Evolutionary conservation across 2,888 invertebrate genomes (phyloP), one percentile per base, ranked within the genome.

Genomic region (Arge pagana): DNA sequence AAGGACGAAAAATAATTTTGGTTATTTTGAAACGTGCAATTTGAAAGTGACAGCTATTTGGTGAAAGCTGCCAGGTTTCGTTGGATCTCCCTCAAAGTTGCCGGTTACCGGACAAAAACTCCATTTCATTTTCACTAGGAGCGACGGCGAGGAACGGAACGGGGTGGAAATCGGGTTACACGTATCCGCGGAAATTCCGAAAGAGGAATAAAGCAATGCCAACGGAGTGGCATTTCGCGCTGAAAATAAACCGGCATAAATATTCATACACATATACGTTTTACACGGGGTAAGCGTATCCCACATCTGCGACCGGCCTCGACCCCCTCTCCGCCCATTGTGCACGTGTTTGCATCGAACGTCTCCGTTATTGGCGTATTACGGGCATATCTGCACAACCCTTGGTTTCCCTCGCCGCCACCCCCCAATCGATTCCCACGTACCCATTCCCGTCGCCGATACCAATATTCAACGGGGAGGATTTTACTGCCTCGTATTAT

Each of bases 321-420:
- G 7, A 11, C 6, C 15, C 15, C 7, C 13, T 11, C 33, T 33
- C 6, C 11, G 13, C 15, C 11, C 3, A n/a, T 11, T 30, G 28
- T 18, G 6, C 31, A 16, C 42, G 21, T 43, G 18, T 43, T 31
- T 31, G 31, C 31, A 31, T 31, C 43, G 43, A 30, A 43, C 31
- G n/a, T 16, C 31, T 11, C 13, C 43, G 43, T 31, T 43, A 43
- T 43, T 43, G 43, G 43, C 43, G 31, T 43, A 21, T 43, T 43
- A 43, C 31, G 30, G 43, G 43, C 43, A 43, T 31, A 21, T 43
- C 30, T 31, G 21, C 10, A 21, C 21, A 21, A 26, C 10, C 28
- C 28, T 10, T 10, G n/a, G n/a, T n/a, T 13, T 39, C 18, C 23
- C 15, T 36, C 13, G n/a, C 11, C 13, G 16, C 10, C 21, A 31